Conservation (phyloP, 2,113 vertebrate species). For the Rattus norvegicus region DNA sequence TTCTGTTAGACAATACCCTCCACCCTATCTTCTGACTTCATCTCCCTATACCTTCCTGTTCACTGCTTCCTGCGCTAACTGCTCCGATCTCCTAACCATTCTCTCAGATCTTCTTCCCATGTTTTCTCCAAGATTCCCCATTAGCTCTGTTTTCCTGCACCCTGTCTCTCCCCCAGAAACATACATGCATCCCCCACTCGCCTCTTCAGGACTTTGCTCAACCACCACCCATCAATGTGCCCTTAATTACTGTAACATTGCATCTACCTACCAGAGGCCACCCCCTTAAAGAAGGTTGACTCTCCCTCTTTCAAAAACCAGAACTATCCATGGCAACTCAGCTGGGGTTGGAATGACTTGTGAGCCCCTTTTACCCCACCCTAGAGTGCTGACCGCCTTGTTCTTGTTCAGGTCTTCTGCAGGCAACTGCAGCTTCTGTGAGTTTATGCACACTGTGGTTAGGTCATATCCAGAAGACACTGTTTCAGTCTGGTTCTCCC, state of each 20-base stretch:
- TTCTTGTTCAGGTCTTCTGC: background rate
- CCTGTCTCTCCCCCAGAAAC: background rate
- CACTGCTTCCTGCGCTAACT: background rate
- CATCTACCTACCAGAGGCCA: background rate
- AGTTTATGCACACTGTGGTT: too few relatives aligned
- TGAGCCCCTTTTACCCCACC: background rate
- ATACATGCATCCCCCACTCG: accelerated
- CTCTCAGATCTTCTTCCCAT: background rate
- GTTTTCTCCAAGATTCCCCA: background rate
- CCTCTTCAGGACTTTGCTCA: background rate
- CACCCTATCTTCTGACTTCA: background rate
- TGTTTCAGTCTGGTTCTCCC: background rate
- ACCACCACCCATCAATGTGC: background rate
- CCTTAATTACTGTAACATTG: background rate
- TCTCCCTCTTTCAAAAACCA: background rate
- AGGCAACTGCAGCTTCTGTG: background rate
- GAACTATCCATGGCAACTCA: background rate
- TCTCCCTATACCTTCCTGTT: accelerated
- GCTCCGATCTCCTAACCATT: background rate
- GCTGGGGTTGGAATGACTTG: background rate
- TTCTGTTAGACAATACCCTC: background rate
- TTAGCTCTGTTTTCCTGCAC: background rate
- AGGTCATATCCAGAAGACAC: background rate
- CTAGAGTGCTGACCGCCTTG: too few relatives aligned
- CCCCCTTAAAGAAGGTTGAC: background rate